A percentile compares a stretch with the other conserved stretches of the same genome.
Conservation (phyloP, 2,888 invertebrate species). For the Lasioglossum marginatum region DNA sequence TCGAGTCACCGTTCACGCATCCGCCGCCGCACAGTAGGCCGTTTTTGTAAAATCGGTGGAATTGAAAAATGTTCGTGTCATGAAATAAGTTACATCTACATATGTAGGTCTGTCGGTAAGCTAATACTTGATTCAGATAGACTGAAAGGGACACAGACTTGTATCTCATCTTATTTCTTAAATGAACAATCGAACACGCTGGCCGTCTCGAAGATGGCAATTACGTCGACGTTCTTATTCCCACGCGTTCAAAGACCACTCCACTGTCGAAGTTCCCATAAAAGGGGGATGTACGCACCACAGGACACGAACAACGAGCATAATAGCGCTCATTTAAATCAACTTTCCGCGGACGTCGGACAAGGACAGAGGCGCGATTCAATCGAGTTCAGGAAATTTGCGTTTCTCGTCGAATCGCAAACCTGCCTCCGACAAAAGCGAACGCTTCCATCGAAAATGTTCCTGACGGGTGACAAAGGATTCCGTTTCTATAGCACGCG, state of each 20-base stretch:
- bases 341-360: slow-evolving; percentile 47
- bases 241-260: slow-evolving; percentile 67
- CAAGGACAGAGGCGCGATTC: slow-evolving; percentile 18
- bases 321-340: slow-evolving; percentile 66
- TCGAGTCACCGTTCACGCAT: background rate
- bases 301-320: slow-evolving; percentile 63
- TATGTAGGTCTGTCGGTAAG: too few species aligned
- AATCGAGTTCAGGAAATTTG: slow-evolving; percentile 19
- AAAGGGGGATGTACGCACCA: slow-evolving; percentile 67
- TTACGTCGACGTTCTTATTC: slow-evolving; percentile 62
- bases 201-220: slow-evolving; percentile 16
- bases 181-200: background rate
- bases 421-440: background rate
- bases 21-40: background rate
- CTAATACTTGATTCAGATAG: background rate
- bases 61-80: too few species aligned
- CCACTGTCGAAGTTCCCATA: slow-evolving; percentile 62
- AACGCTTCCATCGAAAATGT: background rate
- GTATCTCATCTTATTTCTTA: background rate
- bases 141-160: background rate
- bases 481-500: background rate
- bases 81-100: too few species aligned
- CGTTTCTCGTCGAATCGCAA: slow-evolving; percentile 2
- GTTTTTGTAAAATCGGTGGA: background rate
- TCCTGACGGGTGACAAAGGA: background rate